Conservation (phyloP, 2,113 vertebrate genomes). For the Micromys minutus region DNA sequence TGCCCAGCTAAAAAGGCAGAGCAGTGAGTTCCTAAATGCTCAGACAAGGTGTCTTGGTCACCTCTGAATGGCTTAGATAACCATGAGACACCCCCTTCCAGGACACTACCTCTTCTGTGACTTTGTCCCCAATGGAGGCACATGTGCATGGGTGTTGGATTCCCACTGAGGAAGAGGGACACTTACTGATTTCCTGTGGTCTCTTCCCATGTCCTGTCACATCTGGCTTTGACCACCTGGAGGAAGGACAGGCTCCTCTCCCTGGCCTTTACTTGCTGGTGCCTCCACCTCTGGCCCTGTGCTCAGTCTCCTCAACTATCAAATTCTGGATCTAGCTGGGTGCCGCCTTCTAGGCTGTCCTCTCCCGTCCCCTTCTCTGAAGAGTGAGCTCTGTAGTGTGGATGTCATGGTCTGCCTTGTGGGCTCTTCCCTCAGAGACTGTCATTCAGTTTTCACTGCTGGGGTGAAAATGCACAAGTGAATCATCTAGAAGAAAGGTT, state of each 20-base stretch:
- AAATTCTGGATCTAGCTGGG: neutral
- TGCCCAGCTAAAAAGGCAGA: neutral
- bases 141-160: neutral
- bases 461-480: neutral
- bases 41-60: neutral
- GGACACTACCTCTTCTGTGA: neutral
- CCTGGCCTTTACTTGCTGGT: neutral
- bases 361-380: neutral
- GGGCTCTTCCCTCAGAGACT: neutral
- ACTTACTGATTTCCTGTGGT: neutral
- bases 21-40: neutral
- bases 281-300: neutral
- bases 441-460: neutral
- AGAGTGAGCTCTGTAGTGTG: neutral
- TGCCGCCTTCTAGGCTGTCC: neutral
- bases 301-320: neutral
- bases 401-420: neutral
- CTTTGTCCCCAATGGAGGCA: neutral
- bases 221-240: neutral
- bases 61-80: neutral
- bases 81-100: neutral
- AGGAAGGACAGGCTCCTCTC: fast-evolving
- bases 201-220: fast-evolving
- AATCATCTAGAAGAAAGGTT: neutral
- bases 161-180: neutral